phyloP scores from a whole-genome alignment of 2,888 invertebrate species.

The Sclerodermus sp. region DNA sequence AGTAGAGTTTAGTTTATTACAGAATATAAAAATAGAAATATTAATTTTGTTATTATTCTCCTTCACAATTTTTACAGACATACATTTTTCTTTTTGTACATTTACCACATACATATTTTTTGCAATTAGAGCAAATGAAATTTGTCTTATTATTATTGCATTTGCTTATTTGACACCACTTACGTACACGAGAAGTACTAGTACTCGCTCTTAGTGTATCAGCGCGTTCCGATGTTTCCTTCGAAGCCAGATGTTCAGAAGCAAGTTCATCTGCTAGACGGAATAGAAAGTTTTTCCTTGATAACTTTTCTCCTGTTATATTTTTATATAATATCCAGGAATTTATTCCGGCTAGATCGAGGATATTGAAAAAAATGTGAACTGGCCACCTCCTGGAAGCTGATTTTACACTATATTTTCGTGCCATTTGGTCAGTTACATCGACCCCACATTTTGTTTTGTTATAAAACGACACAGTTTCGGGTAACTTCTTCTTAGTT shows the following conservation, averaged over 20 bases:
- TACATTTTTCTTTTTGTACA: too few species aligned
- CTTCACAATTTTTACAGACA: conserved; percentile 7
- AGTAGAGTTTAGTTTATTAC: too few species aligned
- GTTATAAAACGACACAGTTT: conserved; percentile 34
- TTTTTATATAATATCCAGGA: conserved; percentile 34
- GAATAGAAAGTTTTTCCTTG: conserved; percentile 23
- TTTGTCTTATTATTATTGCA: not conserved
- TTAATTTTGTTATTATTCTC: conserved; percentile 8
- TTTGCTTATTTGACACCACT: not conserved
- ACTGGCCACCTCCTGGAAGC: conserved; percentile 25
- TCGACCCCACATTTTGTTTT: conserved; percentile 29
- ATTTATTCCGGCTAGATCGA: conserved; percentile 30
- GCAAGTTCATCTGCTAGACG: conserved; percentile 7
- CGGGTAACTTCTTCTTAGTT: conserved; percentile 18
- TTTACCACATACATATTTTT: not conserved
- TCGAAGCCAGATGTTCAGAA: conserved; percentile 4
- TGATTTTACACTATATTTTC: conserved; percentile 35
- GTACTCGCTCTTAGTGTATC: conserved; percentile 1
- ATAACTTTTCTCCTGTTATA: conserved; percentile 15
- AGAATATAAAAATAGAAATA: conserved; percentile 9
- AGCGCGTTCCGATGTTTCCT: conserved; percentile 1
- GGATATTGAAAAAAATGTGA: conserved; percentile 26
- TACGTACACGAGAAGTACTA: not conserved
- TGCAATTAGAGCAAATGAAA: not conserved
- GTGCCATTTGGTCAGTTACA: conserved; percentile 35